phyloP scores from a whole-genome alignment of 2,888 invertebrate genomes.

The Brachyptera putata region DNA sequence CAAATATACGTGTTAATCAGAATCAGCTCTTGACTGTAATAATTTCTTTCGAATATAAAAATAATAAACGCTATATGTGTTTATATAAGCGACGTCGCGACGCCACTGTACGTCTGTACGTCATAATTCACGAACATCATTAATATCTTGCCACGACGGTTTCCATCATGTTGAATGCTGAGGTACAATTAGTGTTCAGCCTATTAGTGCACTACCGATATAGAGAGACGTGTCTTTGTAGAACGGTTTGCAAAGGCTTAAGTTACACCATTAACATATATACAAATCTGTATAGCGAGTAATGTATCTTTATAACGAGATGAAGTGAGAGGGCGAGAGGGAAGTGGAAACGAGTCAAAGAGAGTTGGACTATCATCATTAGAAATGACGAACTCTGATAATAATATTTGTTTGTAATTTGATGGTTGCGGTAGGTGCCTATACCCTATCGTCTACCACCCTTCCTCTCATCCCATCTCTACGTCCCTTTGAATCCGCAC shows the following conservation, averaged over 20 bases:
- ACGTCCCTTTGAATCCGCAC: no score
- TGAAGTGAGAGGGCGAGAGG: not conserved
- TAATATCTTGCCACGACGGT: conserved; percentile 5
- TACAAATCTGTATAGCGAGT: conserved; percentile 1
- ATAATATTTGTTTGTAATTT: no score
- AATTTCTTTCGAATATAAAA: no score
- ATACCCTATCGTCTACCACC: no score
- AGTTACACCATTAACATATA: conserved; percentile 12
- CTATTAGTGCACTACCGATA: not conserved
- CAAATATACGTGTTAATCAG: no score
- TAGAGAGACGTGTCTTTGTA: conserved; percentile 6
- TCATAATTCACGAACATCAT: no score
- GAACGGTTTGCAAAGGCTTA: conserved; percentile 5
- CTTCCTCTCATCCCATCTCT: no score
- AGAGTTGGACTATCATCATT: not conserved
- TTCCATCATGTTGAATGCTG: not conserved
- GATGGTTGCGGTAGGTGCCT: no score
- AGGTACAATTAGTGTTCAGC: not conserved
- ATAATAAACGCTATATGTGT: no score
- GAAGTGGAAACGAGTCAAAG: not conserved
- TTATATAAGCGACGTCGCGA: no score
- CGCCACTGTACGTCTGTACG: no score
- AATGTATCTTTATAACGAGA: not conserved
- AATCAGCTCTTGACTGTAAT: no score
- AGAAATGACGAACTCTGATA: not conserved